These are phyloP conservation scores for Zygogramma bicolorata DNA, from an alignment of 2,888 invertebrate species.

Conservation along the genomic window DNA sequence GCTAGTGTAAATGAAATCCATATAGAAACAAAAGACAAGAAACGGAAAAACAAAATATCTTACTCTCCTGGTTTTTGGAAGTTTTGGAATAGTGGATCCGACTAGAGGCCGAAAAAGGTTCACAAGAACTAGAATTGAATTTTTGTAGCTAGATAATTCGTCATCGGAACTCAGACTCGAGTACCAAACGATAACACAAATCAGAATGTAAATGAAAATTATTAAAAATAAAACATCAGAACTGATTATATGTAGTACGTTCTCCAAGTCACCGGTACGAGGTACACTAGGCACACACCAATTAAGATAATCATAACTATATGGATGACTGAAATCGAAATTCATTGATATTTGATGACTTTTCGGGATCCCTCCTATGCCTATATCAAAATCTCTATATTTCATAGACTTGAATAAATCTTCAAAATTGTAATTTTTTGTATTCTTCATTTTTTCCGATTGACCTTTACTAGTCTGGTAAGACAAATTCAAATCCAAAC, in stretches of 20 bases:
- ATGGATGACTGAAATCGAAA: constrained; percentile 23
- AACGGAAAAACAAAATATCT: constrained; percentile 24
- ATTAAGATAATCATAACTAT: constrained; percentile 18
- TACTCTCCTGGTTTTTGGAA: constrained; percentile 22
- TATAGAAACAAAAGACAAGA: constrained; percentile 19
- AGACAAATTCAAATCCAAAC: constrained; percentile 16
- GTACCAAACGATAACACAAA: constrained; percentile 20
- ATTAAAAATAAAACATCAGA: neutral
- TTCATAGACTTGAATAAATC: constrained; percentile 11
- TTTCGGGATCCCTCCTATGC: constrained; percentile 32
- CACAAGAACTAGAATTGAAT: constrained; percentile 1
- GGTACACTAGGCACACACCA: constrained; percentile 34
- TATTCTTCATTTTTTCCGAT: neutral
- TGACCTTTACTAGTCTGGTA: neutral
- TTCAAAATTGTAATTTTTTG: neutral
- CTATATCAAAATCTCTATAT: constrained; percentile 27
- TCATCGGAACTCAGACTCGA: neutral
- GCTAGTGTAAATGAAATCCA: constrained; percentile 19
- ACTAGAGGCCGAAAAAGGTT: constrained; percentile 7
- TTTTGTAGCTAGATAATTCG: constrained; percentile 25
- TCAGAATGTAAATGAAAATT: constrained; percentile 2
- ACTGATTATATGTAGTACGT: constrained; percentile 21
- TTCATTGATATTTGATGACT: neutral
- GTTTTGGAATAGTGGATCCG: constrained; percentile 3
- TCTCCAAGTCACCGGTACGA: constrained; percentile 12